Percentiles rank a stretch among this genome's conserved stretches.
These are phyloP conservation scores for Chalcosyrphus nemorum DNA, from an alignment of 2,888 invertebrate genomes.

Conservation along the genomic window DNA sequence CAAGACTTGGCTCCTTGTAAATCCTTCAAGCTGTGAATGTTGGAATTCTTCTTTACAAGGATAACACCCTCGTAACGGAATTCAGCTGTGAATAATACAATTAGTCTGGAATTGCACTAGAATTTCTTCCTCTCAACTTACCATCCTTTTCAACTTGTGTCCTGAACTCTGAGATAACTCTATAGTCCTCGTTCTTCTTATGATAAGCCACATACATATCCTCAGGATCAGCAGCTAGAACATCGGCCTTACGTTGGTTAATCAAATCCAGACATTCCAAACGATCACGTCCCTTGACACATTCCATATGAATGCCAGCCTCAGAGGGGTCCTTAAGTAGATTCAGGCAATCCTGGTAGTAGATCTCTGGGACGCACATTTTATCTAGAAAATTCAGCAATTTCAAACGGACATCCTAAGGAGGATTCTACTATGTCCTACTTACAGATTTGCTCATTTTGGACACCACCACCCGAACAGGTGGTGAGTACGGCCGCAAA, in stretches of 20 bases:
- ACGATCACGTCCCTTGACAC: constrained; percentile 88
- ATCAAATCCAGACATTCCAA: constrained; percentile 88
- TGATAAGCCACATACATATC: constrained; percentile 93
- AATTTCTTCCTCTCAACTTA: constrained; percentile 77
- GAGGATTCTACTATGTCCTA: background rate
- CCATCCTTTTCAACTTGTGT: constrained; percentile 90
- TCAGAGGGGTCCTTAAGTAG: constrained; percentile 81
- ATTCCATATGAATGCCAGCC: constrained; percentile 85
- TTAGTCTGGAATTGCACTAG: background rate
- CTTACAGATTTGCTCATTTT: constrained; percentile 67
- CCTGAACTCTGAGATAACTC: constrained; percentile 89
- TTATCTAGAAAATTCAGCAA: constrained; percentile 83
- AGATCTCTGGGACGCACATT: constrained; percentile 88
- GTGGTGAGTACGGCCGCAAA: constrained; percentile 35
- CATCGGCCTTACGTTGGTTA: constrained; percentile 89
- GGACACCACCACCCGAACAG: constrained; percentile 39
- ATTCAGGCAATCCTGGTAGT: constrained; percentile 85
- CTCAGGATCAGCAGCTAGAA: constrained; percentile 92
- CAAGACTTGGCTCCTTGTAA: constrained; percentile 91
- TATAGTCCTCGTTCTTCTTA: constrained; percentile 88
- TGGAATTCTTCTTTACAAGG: constrained; percentile 89
- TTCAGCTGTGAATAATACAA: constrained; percentile 83
- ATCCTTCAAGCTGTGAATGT: constrained; percentile 86
- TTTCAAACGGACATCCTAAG: background rate
- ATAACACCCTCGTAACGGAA: constrained; percentile 92